These are phyloP conservation scores for Malurus cyaneus DNA, from an alignment of 2,113 vertebrate species.

Conservation along the genomic window DNA sequence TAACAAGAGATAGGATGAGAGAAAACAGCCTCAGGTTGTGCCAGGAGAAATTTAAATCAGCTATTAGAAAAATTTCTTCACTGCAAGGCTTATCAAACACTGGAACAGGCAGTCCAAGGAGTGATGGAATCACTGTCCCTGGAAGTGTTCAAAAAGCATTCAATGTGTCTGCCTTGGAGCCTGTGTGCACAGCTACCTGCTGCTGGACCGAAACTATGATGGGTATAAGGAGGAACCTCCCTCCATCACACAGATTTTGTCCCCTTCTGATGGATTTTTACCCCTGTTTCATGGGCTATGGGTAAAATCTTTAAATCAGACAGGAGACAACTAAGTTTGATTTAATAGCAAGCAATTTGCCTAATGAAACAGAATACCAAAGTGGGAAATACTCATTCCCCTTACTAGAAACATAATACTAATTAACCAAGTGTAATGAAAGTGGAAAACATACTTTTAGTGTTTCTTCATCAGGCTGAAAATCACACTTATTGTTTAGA, in stretches of 20 bases:
- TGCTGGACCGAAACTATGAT: not conserved
- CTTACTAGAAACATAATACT: not conserved
- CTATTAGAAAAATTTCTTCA: not conserved
- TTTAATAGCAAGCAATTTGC: not conserved
- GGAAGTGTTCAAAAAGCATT: not conserved
- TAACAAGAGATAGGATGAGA: not conserved
- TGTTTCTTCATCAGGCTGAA: not conserved
- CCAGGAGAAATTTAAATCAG: not conserved
- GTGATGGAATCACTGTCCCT: not conserved
- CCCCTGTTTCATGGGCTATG: not conserved
- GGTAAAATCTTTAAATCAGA: not conserved
- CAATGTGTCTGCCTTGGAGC: not conserved
- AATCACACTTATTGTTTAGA: not conserved
- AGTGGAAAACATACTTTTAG: not conserved
- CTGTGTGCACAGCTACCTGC: not conserved
- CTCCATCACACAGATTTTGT: fast-evolving
- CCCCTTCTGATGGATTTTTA: not conserved
- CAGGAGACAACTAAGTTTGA: not conserved
- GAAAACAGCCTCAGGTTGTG: not conserved
- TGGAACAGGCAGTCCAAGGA: not conserved
- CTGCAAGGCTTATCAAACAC: not conserved
- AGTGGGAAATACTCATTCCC: not conserved
- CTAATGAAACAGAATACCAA: not conserved
- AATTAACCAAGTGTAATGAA: not conserved
- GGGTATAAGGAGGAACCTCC: not conserved